Evolutionary conservation across 2,888 invertebrate species (phyloP).

Genomic region (Stegana nigrithorax): DNA sequence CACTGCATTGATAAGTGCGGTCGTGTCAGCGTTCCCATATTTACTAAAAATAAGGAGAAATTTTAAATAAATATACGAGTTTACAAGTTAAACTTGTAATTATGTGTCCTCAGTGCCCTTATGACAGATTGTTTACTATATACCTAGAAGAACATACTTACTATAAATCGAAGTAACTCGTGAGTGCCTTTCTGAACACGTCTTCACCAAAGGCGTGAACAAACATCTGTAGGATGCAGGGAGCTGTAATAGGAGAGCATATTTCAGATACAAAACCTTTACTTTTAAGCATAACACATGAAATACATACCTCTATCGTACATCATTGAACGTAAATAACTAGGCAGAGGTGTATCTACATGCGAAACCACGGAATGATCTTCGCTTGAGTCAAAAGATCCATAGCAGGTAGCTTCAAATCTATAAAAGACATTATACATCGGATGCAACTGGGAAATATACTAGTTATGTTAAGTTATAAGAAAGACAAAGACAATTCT

Average conservation of each 20-base stretch:
- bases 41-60: constrained; percentile 30
- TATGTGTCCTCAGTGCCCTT: too few relatives aligned
- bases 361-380: constrained; percentile 27
- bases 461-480: too few relatives aligned
- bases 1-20: constrained; percentile 34
- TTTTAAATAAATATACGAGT: neutral
- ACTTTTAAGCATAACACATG: neutral
- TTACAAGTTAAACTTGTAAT: neutral
- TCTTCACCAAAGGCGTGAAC: constrained; percentile 33
- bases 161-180: constrained; percentile 29
- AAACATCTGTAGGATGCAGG: constrained; percentile 38
- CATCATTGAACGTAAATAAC: constrained; percentile 72
- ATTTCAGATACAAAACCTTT: neutral
- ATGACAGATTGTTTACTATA: too few relatives aligned
- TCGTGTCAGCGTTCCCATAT: constrained; percentile 36
- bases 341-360: constrained; percentile 31
- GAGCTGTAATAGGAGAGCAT: constrained; percentile 19
- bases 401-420: constrained; percentile 21
- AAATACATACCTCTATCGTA: constrained; percentile 72
- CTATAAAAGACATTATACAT: constrained; percentile 76
- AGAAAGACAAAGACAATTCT: too few relatives aligned
- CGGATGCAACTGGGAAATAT: constrained; percentile 69
- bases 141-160: constrained; percentile 31
- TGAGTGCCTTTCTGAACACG: constrained; percentile 34
- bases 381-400: constrained; percentile 16